phyloP scores from a whole-genome alignment of 2,113 vertebrate genomes.

The Hyla sarda region DNA sequence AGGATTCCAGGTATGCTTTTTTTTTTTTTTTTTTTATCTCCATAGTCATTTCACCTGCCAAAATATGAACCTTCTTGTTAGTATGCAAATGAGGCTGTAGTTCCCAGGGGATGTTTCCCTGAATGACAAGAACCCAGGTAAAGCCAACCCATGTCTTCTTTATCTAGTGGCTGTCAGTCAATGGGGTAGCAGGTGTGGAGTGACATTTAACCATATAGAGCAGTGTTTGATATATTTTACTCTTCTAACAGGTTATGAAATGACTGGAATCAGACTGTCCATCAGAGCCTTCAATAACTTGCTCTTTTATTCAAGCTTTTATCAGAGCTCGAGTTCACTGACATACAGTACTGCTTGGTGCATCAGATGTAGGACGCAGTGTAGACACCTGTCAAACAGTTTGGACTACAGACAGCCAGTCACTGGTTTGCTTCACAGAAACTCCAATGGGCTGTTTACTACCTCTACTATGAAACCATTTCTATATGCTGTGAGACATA shows the following conservation, averaged over 20 bases:
- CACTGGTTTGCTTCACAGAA: conserved; percentile 63
- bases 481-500: conserved; percentile 77
- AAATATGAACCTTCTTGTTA: no score
- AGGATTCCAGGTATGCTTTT: no score
- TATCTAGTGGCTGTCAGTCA: no score
- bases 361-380: conserved; percentile 64
- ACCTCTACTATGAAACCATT: conserved; percentile 64
- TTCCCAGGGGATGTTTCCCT: no score
- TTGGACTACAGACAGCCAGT: conserved; percentile 62
- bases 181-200: no score
- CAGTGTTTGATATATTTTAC: neutral
- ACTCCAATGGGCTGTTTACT: conserved; percentile 63
- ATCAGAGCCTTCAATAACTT: conserved; percentile 68
- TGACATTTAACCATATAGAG: neutral
- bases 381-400: conserved; percentile 27
- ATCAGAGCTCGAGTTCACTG: conserved; percentile 65
- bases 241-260: conserved; percentile 64
- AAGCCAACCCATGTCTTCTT: no score
- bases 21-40: no score
- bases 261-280: conserved; percentile 70
- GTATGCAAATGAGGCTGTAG: no score
- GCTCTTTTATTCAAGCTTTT: conserved; percentile 69
- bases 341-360: conserved; percentile 38
- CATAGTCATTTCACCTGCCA: no score
- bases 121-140: no score